Base-by-base conservation (phyloP, 2,888 invertebrate genomes). In the Idaea aversata region DNA sequence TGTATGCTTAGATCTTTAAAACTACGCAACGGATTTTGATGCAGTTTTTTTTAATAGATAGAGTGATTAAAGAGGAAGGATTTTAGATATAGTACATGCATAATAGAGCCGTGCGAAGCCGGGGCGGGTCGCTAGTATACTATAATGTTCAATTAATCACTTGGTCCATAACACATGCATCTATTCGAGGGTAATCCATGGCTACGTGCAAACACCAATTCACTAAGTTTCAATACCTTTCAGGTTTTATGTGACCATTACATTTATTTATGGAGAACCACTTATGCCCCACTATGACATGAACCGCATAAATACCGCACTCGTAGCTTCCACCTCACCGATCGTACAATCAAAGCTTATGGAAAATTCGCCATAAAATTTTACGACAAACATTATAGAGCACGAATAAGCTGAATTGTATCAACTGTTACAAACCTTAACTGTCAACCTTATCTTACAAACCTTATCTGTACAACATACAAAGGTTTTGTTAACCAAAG, bases 321-420 rank as follows among this genome's bases (percentile, higher is more conserved):
- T 68, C 62, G 63, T 69, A 69, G 63, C 62, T 67, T 67, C 67
- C 71, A 75, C 76, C 72, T 79, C 79, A 77, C 75, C 76, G 83
- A 82, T 81, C 77, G 79, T 72, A 77, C 77, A 84, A 84, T 84
- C 83, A 82, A 81, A 83, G 80, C 85, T 83, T 83, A 84, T 80
- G 81, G 84, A 85, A 88, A 83, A 87, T 86, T 82, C 75, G 73
- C 78, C 84, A 76, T 89, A 88, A 89, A 88, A 88, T 87, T 88
- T 88, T 86, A 88, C 77, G 85, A 84, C 76, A 71, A 80, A 77
- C 83, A 84, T 84, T 84, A 87, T 79, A 79, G 80, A 80, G 75
- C 77, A 74, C 77, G 76, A 85, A 84, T 84, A 84, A 83, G 81
- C 81, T 75, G 77, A 78, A 79, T 77, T 71, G 72, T 80, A 80